Evolutionary conservation across 2,888 invertebrate genomes (phyloP).

Genomic region (Scaptomyza cyrtandrae): DNA sequence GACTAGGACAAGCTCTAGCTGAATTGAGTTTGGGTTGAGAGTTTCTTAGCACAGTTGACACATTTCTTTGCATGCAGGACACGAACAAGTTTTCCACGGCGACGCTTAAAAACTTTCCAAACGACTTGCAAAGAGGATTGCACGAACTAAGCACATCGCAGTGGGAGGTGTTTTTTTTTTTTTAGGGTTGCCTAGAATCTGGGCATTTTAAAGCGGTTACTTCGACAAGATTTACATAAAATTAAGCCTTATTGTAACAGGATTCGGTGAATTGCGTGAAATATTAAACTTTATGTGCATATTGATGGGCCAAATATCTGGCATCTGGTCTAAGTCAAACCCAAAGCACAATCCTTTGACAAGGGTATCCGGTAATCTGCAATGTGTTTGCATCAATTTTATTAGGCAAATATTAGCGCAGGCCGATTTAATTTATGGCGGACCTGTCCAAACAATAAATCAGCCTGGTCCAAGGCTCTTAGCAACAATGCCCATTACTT

Average conservation of each 20-base stretch:
- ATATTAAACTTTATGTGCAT: slow-evolving; percentile 79
- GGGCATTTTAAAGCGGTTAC: slow-evolving; percentile 40
- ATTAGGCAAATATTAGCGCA: slow-evolving; percentile 72
- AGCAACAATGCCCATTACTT: slow-evolving; percentile 60
- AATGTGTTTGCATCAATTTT: slow-evolving; percentile 58
- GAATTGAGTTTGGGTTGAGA: slow-evolving; percentile 33
- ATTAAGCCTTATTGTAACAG: slow-evolving; percentile 75
- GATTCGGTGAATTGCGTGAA: slow-evolving; percentile 74
- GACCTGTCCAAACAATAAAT: slow-evolving; percentile 67
- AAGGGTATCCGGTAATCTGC: slow-evolving; percentile 35
- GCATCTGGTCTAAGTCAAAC: slow-evolving; percentile 27
- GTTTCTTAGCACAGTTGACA: slow-evolving; percentile 56
- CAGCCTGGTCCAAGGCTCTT: slow-evolving; percentile 31
- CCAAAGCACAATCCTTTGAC: slow-evolving; percentile 59
- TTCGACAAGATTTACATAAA: slow-evolving; percentile 73
- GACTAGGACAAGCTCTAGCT: slow-evolving; percentile 32
- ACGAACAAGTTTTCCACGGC: slow-evolving; percentile 74
- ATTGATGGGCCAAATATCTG: slow-evolving; percentile 60
- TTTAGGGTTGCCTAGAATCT: slow-evolving; percentile 1
- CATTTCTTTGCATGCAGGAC: slow-evolving; percentile 74
- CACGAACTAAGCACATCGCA: slow-evolving; percentile 53
- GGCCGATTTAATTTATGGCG: slow-evolving; percentile 65
- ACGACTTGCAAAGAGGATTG: slow-evolving; percentile 63
- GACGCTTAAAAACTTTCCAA: slow-evolving; percentile 70
- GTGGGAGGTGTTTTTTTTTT: slow-evolving; percentile 5